phyloP scores from a whole-genome alignment of 2,888 invertebrate species.

The Drosophila austrosaltans region DNA sequence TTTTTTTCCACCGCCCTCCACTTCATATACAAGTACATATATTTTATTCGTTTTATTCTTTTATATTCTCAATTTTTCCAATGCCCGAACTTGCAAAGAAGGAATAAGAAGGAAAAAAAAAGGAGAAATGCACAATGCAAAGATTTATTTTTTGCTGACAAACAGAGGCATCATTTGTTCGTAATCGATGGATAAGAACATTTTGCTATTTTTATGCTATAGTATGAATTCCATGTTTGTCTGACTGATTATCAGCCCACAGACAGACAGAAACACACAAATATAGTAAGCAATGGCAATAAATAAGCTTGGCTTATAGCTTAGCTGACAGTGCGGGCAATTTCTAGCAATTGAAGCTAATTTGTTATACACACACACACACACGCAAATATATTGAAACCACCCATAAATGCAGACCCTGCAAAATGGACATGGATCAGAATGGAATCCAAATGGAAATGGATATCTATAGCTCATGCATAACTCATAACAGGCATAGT shows the following conservation, averaged over 20 bases:
- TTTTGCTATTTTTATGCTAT: slow-evolving; percentile 37
- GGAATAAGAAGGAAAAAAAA: slow-evolving; percentile 4
- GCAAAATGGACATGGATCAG: slow-evolving; percentile 39
- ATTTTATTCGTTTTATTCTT: slow-evolving; percentile 53
- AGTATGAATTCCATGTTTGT: slow-evolving; percentile 41
- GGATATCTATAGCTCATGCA: slow-evolving; percentile 38
- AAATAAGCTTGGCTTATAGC: slow-evolving; percentile 50
- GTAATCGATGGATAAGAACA: slow-evolving; percentile 70
- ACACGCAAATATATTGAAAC: neutral
- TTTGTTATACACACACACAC: slow-evolving; percentile 55
- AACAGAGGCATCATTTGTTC: slow-evolving; percentile 65
- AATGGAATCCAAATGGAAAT: slow-evolving; percentile 38
- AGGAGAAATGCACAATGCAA: slow-evolving; percentile 69
- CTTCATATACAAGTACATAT: slow-evolving; percentile 21
- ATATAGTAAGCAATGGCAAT: slow-evolving; percentile 32
- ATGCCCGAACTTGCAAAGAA: slow-evolving; percentile 27
- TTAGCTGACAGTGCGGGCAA: slow-evolving; percentile 46
- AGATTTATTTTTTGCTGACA: slow-evolving; percentile 78
- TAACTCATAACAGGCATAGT: slow-evolving; percentile 37
- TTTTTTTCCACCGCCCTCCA: neutral
- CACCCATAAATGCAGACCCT: slow-evolving; percentile 30
- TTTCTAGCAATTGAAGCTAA: slow-evolving; percentile 55
- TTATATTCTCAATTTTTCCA: slow-evolving; percentile 42
- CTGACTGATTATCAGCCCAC: slow-evolving; percentile 55
- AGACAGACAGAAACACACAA: neutral